Base-by-base conservation (phyloP, 2,888 invertebrate genomes). In the Gortyna flavago region DNA sequence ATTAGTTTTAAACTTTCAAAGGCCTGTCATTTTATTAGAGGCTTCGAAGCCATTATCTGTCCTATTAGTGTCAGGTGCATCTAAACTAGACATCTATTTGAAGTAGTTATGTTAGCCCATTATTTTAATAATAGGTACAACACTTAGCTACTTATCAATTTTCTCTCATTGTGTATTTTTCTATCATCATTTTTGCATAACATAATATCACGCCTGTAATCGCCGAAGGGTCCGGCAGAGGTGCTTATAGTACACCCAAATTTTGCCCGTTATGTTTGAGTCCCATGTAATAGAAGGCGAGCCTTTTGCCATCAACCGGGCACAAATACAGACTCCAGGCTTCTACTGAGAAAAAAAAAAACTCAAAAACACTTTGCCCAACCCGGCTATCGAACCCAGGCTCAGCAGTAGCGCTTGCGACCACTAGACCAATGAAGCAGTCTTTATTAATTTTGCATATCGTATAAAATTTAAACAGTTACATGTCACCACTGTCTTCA, bases 21-120 rank as follows among this genome's bases (percentile, higher is more conserved):
- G 32, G 18, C 21, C 48, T 75, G 29, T 69, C 38, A 5, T 59
- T n/a, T 51, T 75, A 59, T 29, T 59, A 51, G 35, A 65, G 35
- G 16, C n/a, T 59, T 65, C 57, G 29, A 64, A 64, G 41, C 32
- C 64, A 59, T 75, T 69, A 64, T 44, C 29, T 69, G 35, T 25
- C 51, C 32, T 44, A 75, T 77, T 77, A 71, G 41, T 44, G 70
- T 81, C 81, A 81, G 66, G 70, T 81, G 54, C 38, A 67, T 48
- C 5, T 8, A 29, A 68, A n/a, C 41, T 61, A 66, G 68, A 70
- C 32, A 35, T 66, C 25, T 65, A 35, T 75, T 64, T 41, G 44
- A 64, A 57, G 67, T 48, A 51, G 1, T 57, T n/a, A 48, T n/a
- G 11, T 32, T 48, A 41, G 57, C 13, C 1, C 35, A 81, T 75